Evolutionary conservation across 2,888 invertebrate genomes (phyloP).

Genomic region (Sicus ferrugineus): DNA sequence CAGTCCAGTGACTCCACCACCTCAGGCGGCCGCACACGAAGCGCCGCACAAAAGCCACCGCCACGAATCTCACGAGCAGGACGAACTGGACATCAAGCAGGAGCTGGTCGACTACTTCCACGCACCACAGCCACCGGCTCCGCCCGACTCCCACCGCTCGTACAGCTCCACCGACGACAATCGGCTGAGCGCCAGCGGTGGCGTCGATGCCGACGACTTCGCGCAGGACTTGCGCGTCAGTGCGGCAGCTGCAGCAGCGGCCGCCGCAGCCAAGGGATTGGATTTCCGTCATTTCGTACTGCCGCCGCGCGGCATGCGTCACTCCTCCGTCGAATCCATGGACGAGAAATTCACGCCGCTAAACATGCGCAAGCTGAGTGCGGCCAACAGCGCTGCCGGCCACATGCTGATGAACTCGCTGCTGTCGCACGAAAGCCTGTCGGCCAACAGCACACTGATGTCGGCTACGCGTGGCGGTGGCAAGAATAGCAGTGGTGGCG

Average conservation of each 20-base stretch:
- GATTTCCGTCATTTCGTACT: slow-evolving; percentile 56
- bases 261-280: slow-evolving; percentile 48
- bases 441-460: slow-evolving; percentile 50
- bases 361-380: slow-evolving; percentile 55
- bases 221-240: slow-evolving; percentile 60
- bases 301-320: slow-evolving; percentile 50
- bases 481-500: slow-evolving; percentile 41
- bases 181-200: slow-evolving; percentile 42
- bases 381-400: slow-evolving; percentile 46
- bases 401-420: slow-evolving; percentile 58
- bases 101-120: slow-evolving; percentile 60
- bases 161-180: slow-evolving; percentile 60
- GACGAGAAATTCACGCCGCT: slow-evolving; percentile 53
- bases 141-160: slow-evolving; percentile 60
- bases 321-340: slow-evolving; percentile 45
- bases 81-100: slow-evolving; percentile 59
- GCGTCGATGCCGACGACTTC: slow-evolving; percentile 50
- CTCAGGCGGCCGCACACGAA: slow-evolving; percentile 56
- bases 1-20: too few relatives aligned
- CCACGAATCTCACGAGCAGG: slow-evolving; percentile 45
- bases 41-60: slow-evolving; percentile 56
- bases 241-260: slow-evolving; percentile 49
- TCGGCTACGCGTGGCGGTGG: slow-evolving; percentile 42
- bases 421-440: slow-evolving; percentile 54
- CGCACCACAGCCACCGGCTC: slow-evolving; percentile 53